A percentile compares a stretch with the other conserved stretches of the same genome.
These are phyloP conservation scores for Syndactyla subalaris DNA, from an alignment of 2,797 vertebrate genomes.

Conservation along the genomic window DNA sequence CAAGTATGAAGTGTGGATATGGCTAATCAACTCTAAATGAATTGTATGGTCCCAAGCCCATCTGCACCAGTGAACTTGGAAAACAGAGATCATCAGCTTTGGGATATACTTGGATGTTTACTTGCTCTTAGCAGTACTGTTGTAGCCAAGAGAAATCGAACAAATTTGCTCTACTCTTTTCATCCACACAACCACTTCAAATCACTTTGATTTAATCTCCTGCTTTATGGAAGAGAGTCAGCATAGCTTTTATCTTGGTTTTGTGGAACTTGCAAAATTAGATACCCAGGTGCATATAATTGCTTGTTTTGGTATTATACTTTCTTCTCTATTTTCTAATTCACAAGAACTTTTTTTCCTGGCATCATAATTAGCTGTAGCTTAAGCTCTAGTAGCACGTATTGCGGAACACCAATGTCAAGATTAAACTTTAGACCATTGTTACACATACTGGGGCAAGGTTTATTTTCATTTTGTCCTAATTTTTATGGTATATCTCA, in stretches of 20 bases:
- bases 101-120: background rate
- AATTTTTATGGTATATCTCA: background rate
- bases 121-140: background rate
- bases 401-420: background rate
- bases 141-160: background rate
- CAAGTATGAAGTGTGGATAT: accelerated
- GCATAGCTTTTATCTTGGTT: background rate
- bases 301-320: background rate
- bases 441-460: background rate
- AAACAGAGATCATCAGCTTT: background rate
- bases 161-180: background rate
- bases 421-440: background rate
- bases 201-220: background rate
- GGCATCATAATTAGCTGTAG: background rate
- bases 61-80: background rate
- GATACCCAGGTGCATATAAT: background rate
- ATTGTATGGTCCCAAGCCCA: background rate
- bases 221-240: background rate
- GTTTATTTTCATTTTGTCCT: background rate
- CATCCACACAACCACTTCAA: background rate
- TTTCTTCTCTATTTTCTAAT: background rate
- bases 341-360: background rate
- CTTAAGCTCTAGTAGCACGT: background rate
- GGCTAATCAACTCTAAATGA: background rate
- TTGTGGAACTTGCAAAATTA: background rate